These are phyloP conservation scores for Dynastes hyllus DNA, from an alignment of 2,888 invertebrate genomes.

Conservation along the genomic window DNA sequence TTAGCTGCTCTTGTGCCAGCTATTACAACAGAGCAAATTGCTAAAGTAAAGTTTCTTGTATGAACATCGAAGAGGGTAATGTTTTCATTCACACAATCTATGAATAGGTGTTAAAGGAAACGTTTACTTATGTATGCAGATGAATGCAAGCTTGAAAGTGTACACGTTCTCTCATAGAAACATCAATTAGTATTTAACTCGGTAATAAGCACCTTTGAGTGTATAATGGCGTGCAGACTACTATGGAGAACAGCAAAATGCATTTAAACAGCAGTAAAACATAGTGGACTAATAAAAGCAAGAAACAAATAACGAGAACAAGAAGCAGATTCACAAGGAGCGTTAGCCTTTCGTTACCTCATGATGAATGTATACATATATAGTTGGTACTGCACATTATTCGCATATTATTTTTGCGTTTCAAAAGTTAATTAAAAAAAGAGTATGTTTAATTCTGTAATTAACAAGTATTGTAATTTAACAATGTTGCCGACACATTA, in stretches of 20 bases:
- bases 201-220: conserved; percentile 7
- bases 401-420: too few species aligned
- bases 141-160: neutral
- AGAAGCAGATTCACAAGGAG: conserved; percentile 11
- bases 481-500: too few species aligned
- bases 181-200: conserved; percentile 18
- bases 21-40: too few species aligned
- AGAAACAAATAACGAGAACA: conserved; percentile 24
- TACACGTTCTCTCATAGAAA: neutral
- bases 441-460: too few species aligned
- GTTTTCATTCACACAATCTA: too few species aligned
- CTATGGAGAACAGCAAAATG: neutral
- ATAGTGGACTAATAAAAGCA: neutral
- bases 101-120: too few species aligned
- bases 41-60: too few species aligned
- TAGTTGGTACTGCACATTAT: neutral
- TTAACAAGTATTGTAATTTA: too few species aligned
- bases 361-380: conserved; percentile 43
- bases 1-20: too few species aligned
- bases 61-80: too few species aligned
- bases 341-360: conserved; percentile 42
- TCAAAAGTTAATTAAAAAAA: too few species aligned
- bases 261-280: neutral
- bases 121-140: too few species aligned
- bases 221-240: neutral